Evolutionary conservation across 2,113 vertebrate genomes (phyloP), one percentile per base, ranked within the genome.

Genomic region (Prietella phreatophila): DNA sequence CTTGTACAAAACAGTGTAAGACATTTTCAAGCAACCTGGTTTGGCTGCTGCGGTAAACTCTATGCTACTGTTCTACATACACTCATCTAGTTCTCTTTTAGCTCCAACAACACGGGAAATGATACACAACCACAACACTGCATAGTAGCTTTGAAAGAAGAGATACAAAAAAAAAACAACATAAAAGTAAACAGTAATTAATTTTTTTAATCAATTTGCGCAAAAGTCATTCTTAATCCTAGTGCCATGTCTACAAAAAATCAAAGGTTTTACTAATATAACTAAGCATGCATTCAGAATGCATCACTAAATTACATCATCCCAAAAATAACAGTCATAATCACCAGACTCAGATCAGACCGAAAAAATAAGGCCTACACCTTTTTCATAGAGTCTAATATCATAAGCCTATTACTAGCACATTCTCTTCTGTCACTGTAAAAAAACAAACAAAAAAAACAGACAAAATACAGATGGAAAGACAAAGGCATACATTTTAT

Each of bases 401-500:
- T 39, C 53, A 36, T 58, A 81, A 58, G 53, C 58, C 17, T 55
- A 67, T 63, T 65, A 79, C 27, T 10, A 81, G 60, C 33, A 55
- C 36, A 36, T 60, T 67, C 58, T 78, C 36, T 79, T 53, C 50
- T 55, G 82, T 76, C 82, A 58, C 25, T 3, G 30, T 25, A 22
- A 67, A 88, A 36, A 58, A 33, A 27, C 6, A 13, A 3, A 30
- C 1, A 33, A 27, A 33, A 69, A 0, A 56, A 6, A 30, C n/a
- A 84, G 71, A 80, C 30, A 79, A 36, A 84, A 67, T 67, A 47
- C 73, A 84, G 87, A 88, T 67, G 82, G 82, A 84, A 84, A 78
- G 71, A 84, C 82, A 84, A 88, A 60, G 81, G 47, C 60, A 69
- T 56, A 61, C 42, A 79, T 60, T 88, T 80, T 78, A 88, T 88